phyloP scores from a whole-genome alignment of 2,113 vertebrate genomes.

The Eulacestoma nigropectus region DNA sequence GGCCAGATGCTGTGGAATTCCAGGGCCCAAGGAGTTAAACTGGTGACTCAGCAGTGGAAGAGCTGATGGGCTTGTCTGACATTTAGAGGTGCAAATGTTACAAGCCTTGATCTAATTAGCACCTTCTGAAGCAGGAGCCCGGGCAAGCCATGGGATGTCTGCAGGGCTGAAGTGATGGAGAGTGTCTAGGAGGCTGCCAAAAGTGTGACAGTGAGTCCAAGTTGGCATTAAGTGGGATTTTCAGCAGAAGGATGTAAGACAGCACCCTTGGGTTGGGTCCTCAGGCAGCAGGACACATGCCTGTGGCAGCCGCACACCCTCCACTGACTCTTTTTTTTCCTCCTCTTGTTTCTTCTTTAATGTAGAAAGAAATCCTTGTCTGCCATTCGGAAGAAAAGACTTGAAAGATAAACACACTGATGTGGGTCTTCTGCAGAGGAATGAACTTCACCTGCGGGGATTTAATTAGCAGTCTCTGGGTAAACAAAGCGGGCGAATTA shows the following conservation, averaged over 20 bases:
- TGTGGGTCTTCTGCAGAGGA: neutral
- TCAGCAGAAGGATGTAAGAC: neutral
- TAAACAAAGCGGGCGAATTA: neutral
- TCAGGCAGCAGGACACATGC: rapidly evolving
- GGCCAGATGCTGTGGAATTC: neutral
- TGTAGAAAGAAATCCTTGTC: neutral
- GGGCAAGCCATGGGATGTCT: neutral
- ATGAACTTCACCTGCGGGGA: neutral
- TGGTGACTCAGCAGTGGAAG: neutral
- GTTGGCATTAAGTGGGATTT: neutral
- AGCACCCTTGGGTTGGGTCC: neutral
- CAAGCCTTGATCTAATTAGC: neutral
- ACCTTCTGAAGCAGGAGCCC: neutral
- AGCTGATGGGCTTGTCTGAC: neutral
- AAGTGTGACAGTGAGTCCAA: neutral
- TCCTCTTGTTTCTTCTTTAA: neutral
- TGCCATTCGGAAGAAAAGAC: neutral
- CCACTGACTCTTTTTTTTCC: neutral
- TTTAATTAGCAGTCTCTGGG: constrained; percentile 17
- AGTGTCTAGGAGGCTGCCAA: neutral
- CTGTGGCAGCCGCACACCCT: neutral
- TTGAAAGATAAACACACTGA: neutral
- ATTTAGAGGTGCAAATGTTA: neutral
- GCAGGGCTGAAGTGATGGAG: neutral
- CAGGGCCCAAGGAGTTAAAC: neutral